Conservation (phyloP, 2,113 vertebrate species). For the Gymnogyps californianus region DNA sequence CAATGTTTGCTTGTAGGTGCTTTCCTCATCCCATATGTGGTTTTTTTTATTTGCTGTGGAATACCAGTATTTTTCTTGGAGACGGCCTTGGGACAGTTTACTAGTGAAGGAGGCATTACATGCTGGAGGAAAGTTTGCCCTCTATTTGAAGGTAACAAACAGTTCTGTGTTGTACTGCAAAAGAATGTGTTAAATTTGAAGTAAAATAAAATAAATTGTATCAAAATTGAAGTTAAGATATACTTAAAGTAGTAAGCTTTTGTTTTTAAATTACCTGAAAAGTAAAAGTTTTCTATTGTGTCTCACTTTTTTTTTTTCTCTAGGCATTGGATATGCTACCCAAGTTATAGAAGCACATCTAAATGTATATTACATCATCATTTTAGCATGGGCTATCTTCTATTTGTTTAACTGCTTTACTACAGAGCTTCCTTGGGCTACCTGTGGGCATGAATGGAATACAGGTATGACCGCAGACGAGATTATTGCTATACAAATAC, state of each 20-base stretch:
- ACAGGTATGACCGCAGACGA: constrained; percentile 81
- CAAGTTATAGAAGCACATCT: constrained; percentile 97
- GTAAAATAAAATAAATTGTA: neutral
- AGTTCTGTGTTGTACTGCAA: neutral
- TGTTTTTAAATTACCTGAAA: neutral
- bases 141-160: constrained; percentile 89
- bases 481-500: neutral
- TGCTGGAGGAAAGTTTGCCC: constrained; percentile 98
- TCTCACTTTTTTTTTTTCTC: neutral
- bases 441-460: constrained; percentile 96
- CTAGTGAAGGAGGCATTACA: constrained; percentile 96
- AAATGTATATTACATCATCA: constrained; percentile 97
- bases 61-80: constrained; percentile 98
- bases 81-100: constrained; percentile 96
- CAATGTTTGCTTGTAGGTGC: constrained; percentile 79
- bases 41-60: constrained; percentile 98
- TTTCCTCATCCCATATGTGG: constrained; percentile 96
- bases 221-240: neutral
- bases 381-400: constrained; percentile 98
- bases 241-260: neutral
- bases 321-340: constrained; percentile 97
- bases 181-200: neutral
- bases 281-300: neutral
- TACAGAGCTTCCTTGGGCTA: constrained; percentile 94
- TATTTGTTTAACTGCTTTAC: constrained; percentile 98